Conservation (phyloP, 1,140 invertebrate species). For the Drosophila mojavensis region DNA sequence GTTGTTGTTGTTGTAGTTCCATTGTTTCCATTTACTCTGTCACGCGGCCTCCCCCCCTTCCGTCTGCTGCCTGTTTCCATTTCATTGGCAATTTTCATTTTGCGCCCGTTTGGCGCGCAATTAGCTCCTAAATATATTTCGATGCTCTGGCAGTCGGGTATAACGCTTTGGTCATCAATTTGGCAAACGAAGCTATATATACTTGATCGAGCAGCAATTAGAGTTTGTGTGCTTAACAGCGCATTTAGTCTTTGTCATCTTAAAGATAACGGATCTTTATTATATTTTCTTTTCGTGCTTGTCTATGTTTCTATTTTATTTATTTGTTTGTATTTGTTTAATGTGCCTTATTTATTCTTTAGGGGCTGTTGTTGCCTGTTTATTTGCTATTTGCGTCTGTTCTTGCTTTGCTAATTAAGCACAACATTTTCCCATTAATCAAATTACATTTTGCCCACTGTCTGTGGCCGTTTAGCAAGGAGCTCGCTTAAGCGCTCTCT, state of each 20-base stretch:
- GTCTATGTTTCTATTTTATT: conserved; percentile 13
- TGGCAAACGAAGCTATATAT: neutral
- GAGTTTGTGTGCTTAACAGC: too few species aligned
- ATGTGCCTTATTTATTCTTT: conserved; percentile 33
- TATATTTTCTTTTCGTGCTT: conserved; percentile 11
- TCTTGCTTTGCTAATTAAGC: conserved; percentile 70
- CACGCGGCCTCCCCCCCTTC: neutral
- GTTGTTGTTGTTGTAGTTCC: neutral
- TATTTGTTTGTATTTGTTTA: conserved; percentile 16
- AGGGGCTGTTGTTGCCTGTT: conserved; percentile 3
- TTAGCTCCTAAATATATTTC: conserved; percentile 53
- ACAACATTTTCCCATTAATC: conserved; percentile 79
- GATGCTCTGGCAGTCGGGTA: conserved; percentile 9
- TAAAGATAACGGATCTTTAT: too few species aligned
- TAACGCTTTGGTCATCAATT: neutral
- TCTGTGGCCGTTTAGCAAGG: conserved; percentile 24
- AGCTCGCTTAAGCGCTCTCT: conserved; percentile 10
- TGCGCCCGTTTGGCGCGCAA: conserved; percentile 52
- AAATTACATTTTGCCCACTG: conserved; percentile 60
- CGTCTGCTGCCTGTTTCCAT: conserved; percentile 27
- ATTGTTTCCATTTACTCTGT: neutral
- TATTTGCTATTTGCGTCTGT: conserved; percentile 26
- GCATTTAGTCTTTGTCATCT: too few species aligned
- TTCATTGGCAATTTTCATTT: conserved; percentile 59
- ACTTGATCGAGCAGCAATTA: too few species aligned